phyloP scores from a whole-genome alignment of 1,140 invertebrate species.

The Rhyacophila brunnea region DNA sequence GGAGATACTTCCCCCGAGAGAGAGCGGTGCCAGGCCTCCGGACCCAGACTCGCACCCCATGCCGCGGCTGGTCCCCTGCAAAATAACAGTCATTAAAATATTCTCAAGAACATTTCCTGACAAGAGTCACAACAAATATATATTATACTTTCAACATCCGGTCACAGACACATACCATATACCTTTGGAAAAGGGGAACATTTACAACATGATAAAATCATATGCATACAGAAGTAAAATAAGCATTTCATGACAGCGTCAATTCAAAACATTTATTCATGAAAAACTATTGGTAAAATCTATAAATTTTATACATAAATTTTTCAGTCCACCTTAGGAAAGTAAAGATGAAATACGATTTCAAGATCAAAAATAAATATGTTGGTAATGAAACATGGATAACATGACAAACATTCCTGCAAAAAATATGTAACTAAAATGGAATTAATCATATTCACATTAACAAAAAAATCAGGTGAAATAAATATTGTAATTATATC shows the following conservation, averaged over 20 bases:
- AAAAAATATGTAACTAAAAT: constrained; percentile 21
- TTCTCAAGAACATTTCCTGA: too few relatives aligned
- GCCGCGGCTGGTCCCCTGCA: constrained; percentile 24
- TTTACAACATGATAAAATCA: constrained; percentile 46
- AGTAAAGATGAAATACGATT: constrained; percentile 5
- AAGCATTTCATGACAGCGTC: constrained; percentile 27
- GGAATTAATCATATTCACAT: not conserved
- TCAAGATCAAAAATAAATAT: constrained; percentile 11
- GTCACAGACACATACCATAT: constrained; percentile 1
- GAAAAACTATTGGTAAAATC: constrained; percentile 2
- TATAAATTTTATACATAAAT: constrained; percentile 26
- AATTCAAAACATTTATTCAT: constrained; percentile 5
- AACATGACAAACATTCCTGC: constrained; percentile 35
- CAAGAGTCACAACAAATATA: constrained; percentile 1
- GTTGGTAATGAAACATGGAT: too few relatives aligned
- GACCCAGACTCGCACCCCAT: constrained; percentile 54
- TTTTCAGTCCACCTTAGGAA: constrained; percentile 10
- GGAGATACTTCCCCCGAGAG: constrained; percentile 66
- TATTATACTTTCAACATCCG: constrained; percentile 22
- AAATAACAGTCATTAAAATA: constrained; percentile 27
- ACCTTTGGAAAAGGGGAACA: constrained; percentile 25
- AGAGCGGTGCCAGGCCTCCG: constrained; percentile 62
- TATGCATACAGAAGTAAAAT: constrained; percentile 46
- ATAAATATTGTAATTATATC: too few relatives aligned
- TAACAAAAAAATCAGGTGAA: not conserved